phyloP scores from a whole-genome alignment of 2,797 vertebrate species.

The Melanotaenia pygmaea region DNA sequence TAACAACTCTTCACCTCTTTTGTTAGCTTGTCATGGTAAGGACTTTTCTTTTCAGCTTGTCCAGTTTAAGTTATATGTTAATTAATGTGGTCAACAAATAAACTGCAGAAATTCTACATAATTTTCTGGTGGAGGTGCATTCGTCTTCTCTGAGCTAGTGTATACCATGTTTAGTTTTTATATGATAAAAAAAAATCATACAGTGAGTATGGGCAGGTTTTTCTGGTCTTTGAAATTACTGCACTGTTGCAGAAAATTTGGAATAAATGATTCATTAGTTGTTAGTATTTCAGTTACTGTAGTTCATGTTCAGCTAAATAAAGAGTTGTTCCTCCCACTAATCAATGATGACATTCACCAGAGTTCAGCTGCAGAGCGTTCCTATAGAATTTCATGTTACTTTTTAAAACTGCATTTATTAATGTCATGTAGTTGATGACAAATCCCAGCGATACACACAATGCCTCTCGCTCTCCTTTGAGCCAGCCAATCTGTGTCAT shows the following conservation, averaged over 20 bases:
- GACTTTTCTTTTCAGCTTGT: no score
- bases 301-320: neutral
- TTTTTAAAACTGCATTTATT: neutral
- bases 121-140: constrained; percentile 36
- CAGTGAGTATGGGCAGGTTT: neutral
- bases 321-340: neutral
- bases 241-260: constrained; percentile 10
- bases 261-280: constrained; percentile 5
- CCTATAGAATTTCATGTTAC: neutral
- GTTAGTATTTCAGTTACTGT: neutral
- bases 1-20: no score
- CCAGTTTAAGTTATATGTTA: constrained; percentile 22
- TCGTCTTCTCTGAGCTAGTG: constrained; percentile 10
- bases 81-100: constrained; percentile 35
- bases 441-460: constrained; percentile 24
- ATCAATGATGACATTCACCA: constrained; percentile 1
- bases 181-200: constrained; percentile 7
- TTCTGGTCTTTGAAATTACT: constrained; percentile 13
- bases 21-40: no score
- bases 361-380: neutral
- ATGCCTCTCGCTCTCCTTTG: constrained; percentile 26
- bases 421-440: constrained; percentile 9
- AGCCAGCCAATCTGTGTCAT: constrained; percentile 19
- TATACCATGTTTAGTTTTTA: neutral
- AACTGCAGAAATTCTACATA: constrained; percentile 25